Conservation (phyloP, 2,797 vertebrate species). For the Thamnophis elegans region DNA sequence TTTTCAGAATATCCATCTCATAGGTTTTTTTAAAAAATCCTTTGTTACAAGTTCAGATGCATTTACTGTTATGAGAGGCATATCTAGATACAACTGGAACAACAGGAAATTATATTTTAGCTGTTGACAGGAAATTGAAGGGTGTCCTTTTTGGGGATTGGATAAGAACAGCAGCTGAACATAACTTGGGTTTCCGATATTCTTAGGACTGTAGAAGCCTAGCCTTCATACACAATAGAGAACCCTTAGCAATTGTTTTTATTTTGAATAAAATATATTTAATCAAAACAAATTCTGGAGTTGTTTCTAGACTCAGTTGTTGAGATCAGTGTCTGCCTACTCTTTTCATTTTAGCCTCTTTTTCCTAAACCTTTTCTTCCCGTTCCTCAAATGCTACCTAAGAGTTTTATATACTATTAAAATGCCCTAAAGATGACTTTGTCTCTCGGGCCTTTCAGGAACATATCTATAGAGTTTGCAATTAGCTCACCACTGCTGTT, state of each 20-base stretch:
- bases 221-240: background rate
- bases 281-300: background rate
- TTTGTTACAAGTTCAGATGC: slow-evolving; percentile 41
- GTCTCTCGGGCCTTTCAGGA: background rate
- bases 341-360: background rate
- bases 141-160: background rate
- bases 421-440: background rate
- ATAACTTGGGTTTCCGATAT: background rate
- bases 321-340: background rate
- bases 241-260: background rate
- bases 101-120: slow-evolving; percentile 48
- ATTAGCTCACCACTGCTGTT: background rate
- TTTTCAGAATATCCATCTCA: background rate
- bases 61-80: slow-evolving; percentile 23
- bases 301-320: background rate
- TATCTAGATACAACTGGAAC: slow-evolving; percentile 46
- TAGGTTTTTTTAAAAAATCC: slow-evolving; percentile 45
- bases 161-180: background rate
- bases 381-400: background rate
- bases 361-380: background rate
- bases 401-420: background rate
- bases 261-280: background rate
- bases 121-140: slow-evolving; percentile 57
- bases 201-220: background rate
- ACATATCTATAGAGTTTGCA: background rate